Percentiles rank a stretch among this genome's conserved stretches.
These are phyloP conservation scores for Lasiurus borealis DNA, from an alignment of 2,113 vertebrate genomes.

Conservation along the genomic window DNA sequence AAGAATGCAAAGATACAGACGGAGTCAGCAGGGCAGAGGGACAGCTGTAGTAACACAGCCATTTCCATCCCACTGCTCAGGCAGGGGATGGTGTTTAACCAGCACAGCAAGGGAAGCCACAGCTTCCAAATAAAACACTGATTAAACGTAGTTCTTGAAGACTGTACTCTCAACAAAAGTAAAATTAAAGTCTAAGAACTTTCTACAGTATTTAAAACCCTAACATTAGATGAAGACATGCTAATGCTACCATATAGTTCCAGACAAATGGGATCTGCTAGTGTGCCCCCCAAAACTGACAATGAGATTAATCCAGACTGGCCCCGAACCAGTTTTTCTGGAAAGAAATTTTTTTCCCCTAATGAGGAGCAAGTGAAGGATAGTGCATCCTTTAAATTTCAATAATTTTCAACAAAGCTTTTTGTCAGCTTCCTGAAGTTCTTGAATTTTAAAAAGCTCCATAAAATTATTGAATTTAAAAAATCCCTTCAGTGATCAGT, in stretches of 20 bases:
- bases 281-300: background rate
- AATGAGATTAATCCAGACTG: background rate
- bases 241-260: too few relatives aligned
- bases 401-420: background rate
- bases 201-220: background rate
- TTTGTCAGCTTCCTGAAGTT: background rate
- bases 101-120: fast-evolving
- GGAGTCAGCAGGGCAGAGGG: background rate
- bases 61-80: background rate
- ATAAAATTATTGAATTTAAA: background rate
- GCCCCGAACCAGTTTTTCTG: background rate
- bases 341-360: background rate
- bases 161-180: background rate
- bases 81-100: background rate
- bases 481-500: background rate
- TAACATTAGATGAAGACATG: background rate
- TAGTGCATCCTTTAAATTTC: background rate
- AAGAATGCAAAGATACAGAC: slow-evolving; percentile 7
- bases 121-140: background rate
- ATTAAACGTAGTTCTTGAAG: background rate
- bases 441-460: background rate
- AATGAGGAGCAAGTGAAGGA: background rate
- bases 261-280: background rate
- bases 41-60: background rate
- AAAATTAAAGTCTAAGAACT: background rate